Percentiles rank a stretch among this genome's conserved stretches.
These are phyloP conservation scores for Gadopsis marmoratus DNA, from an alignment of 2,797 vertebrate species.

Conservation along the genomic window DNA sequence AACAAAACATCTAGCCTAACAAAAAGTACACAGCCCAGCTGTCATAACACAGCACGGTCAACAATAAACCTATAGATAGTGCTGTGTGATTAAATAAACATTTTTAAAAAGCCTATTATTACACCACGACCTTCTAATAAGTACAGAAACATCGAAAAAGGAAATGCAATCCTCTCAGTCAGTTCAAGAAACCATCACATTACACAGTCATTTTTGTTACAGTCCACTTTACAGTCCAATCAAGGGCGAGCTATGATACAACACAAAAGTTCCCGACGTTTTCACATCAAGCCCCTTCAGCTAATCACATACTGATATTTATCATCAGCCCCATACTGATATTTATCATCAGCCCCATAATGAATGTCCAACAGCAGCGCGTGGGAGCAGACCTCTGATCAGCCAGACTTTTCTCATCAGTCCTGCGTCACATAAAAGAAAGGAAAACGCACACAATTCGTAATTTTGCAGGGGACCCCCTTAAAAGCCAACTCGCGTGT, in stretches of 20 bases:
- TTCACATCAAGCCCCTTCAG: conserved; percentile 18
- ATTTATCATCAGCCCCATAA: not conserved
- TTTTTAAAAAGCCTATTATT: not conserved
- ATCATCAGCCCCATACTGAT: not conserved
- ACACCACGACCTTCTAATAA: conserved; percentile 9
- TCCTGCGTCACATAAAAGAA: conserved; percentile 4
- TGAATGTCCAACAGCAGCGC: not conserved
- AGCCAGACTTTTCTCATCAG: conserved; percentile 1
- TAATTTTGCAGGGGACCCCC: conserved; percentile 6
- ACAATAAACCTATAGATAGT: not conserved
- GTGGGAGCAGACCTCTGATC: not conserved
- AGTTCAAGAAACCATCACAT: conserved; percentile 47
- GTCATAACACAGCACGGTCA: not conserved
- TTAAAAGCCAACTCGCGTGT: not conserved
- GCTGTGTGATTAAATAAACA: not conserved
- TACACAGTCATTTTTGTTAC: conserved; percentile 45
- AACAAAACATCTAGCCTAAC: conserved; percentile 15
- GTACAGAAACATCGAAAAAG: conserved; percentile 10
- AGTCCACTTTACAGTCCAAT: conserved; percentile 65
- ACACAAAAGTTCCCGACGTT: conserved; percentile 61
- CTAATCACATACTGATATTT: not conserved
- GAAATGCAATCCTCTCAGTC: conserved; percentile 22
- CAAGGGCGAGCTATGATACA: conserved; percentile 67
- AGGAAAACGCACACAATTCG: not conserved
- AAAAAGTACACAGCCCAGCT: not conserved